Evolutionary conservation across 2,888 invertebrate genomes (phyloP).

Genomic region (Penaeus monodon): DNA sequence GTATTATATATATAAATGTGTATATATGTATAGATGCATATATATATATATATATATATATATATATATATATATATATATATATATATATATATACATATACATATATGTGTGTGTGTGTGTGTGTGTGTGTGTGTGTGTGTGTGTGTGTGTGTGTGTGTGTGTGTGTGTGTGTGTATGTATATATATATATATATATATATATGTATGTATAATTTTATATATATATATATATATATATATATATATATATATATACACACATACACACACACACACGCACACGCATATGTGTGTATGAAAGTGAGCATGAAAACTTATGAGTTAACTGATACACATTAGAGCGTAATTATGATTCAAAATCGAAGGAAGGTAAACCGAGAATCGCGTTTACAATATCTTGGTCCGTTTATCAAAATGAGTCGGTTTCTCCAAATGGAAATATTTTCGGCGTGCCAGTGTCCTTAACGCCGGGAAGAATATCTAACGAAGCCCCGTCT

Average conservation of each 20-base stretch:
- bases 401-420: too few species aligned
- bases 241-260: neutral
- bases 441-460: too few species aligned
- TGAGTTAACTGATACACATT: neutral
- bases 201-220: too few species aligned
- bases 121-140: neutral
- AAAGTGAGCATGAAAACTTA: neutral
- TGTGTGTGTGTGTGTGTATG: neutral
- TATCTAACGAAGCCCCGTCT: too few species aligned
- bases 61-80: neutral
- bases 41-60: neutral
- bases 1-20: too few species aligned
- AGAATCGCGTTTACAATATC: too few species aligned
- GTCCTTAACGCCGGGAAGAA: too few species aligned
- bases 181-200: too few species aligned
- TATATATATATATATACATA: neutral
- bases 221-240: neutral
- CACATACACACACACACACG: neutral
- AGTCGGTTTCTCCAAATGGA: too few species aligned
- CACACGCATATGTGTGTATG: neutral
- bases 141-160: neutral
- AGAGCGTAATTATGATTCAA: too few species aligned
- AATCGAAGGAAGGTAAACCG: too few species aligned
- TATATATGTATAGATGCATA: too few species aligned
- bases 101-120: neutral